Conservation (phyloP, 1,140 invertebrate species). For the Microplitis demolitor region DNA sequence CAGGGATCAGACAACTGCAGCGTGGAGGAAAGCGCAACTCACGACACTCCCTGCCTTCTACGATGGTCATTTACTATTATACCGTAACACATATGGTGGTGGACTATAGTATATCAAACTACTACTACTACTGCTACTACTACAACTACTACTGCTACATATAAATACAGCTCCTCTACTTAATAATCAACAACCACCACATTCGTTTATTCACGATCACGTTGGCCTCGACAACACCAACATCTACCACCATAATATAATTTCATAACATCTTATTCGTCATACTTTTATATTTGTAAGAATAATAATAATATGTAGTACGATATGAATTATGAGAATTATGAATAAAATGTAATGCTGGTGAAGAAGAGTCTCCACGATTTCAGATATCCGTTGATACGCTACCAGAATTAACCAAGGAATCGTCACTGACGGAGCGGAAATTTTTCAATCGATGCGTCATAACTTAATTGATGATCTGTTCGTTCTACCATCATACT, state of each 20-base stretch:
- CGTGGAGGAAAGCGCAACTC: slow-evolving; percentile 18
- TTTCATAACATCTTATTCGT: no score
- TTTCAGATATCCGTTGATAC: background rate
- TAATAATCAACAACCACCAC: no score
- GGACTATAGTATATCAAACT: no score
- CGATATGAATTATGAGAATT: background rate
- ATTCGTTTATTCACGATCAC: no score
- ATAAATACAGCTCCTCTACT: no score
- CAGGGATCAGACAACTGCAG: slow-evolving; percentile 3
- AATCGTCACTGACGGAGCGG: background rate
- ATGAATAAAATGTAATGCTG: background rate
- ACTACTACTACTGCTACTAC: no score
- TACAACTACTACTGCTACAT: no score
- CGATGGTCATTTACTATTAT: background rate
- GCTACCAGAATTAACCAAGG: background rate
- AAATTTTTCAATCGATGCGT: slow-evolving; percentile 18
- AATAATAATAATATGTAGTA: no score
- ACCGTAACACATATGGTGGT: background rate
- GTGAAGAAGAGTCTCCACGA: background rate
- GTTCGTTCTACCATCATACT: background rate
- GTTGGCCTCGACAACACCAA: background rate
- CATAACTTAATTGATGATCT: slow-evolving; percentile 16
- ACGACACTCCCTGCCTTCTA: slow-evolving; percentile 16
- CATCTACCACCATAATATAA: background rate
- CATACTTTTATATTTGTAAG: no score